Evolutionary conservation across 1,140 invertebrate genomes (phyloP).

Genomic region (Conus betulinus): DNA sequence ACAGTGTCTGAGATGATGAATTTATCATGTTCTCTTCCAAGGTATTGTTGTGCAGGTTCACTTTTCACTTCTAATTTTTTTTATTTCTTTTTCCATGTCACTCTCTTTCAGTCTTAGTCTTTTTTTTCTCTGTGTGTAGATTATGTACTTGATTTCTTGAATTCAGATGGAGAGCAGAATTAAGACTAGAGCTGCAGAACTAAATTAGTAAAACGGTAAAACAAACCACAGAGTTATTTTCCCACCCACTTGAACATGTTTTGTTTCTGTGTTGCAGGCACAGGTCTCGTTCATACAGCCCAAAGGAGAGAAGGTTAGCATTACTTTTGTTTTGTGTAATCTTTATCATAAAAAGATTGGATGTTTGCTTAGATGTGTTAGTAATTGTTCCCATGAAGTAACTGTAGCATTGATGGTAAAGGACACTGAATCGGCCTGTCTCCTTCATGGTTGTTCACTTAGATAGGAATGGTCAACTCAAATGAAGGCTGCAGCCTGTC

Average conservation of each 20-base stretch:
- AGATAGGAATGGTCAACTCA: too few relatives aligned
- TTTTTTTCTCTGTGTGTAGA: not conserved
- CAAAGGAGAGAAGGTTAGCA: conserved; percentile 3
- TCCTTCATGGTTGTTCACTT: too few relatives aligned
- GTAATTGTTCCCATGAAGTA: too few relatives aligned
- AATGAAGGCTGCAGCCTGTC: too few relatives aligned
- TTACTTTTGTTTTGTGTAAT: too few relatives aligned
- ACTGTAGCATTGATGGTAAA: too few relatives aligned
- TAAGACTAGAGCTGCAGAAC: not conserved
- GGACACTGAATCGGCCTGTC: too few relatives aligned
- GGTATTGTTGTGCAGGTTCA: not conserved
- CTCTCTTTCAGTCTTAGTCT: not conserved
- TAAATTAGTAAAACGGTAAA: not conserved
- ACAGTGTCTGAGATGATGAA: not conserved
- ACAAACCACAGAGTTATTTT: not conserved
- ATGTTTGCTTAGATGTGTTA: too few relatives aligned
- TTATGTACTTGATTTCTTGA: not conserved
- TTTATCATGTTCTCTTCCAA: not conserved
- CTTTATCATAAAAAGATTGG: too few relatives aligned
- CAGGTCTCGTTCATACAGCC: conserved; percentile 16
- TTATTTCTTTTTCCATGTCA: not conserved
- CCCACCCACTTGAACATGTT: not conserved
- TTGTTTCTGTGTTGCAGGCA: not conserved
- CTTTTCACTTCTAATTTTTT: not conserved
- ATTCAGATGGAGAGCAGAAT: conserved; percentile 15